These are phyloP conservation scores for Brachionichthys hirsutus DNA, from an alignment of 2,113 vertebrate genomes.

Conservation along the genomic window DNA sequence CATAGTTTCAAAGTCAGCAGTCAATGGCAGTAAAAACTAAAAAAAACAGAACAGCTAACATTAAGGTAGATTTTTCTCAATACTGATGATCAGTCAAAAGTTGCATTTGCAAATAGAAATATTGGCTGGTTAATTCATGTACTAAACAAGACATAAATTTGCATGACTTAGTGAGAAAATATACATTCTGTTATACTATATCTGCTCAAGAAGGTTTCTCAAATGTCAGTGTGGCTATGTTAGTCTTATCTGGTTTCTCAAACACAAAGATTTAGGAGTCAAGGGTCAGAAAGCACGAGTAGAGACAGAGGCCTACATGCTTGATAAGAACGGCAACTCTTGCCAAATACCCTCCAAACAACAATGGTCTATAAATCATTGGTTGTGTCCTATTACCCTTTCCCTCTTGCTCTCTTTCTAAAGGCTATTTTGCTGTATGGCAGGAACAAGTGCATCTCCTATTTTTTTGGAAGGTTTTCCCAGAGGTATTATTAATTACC, in stretches of 20 bases:
- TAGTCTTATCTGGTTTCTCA: slow-evolving; percentile 74
- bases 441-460: slow-evolving; percentile 39
- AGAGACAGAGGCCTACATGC: slow-evolving; percentile 75
- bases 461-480: slow-evolving; percentile 57
- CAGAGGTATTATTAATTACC: slow-evolving; percentile 63
- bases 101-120: too few species aligned
- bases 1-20: too few species aligned
- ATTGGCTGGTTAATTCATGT: too few species aligned
- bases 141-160: too few species aligned
- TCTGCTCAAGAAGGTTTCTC: too few species aligned
- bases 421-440: slow-evolving; percentile 65
- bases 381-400: slow-evolving; percentile 63
- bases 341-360: slow-evolving; percentile 80
- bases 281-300: slow-evolving; percentile 74
- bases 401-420: slow-evolving; percentile 60
- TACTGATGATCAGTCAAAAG: too few species aligned
- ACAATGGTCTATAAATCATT: slow-evolving; percentile 82
- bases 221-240: slow-evolving; percentile 72
- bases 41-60: too few species aligned
- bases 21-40: too few species aligned
- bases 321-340: slow-evolving; percentile 78
- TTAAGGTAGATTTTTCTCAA: too few species aligned
- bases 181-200: neutral
- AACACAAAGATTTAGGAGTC: slow-evolving; percentile 74
- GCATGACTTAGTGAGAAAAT: too few species aligned